Conservation (phyloP, 2,888 invertebrate genomes). For the Troides helena region DNA sequence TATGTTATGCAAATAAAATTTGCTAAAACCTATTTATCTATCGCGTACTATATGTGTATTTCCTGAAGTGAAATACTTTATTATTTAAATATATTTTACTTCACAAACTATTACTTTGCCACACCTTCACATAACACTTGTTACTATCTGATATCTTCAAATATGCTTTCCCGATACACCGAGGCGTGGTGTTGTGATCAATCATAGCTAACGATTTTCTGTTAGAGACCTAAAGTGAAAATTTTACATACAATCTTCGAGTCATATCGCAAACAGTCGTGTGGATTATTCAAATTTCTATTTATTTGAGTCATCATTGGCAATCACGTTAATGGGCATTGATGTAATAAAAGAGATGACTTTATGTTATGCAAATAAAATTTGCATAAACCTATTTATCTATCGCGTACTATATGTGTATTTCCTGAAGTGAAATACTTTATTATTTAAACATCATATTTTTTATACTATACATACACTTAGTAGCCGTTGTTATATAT, state of each 20-base stretch:
- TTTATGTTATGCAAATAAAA: neutral
- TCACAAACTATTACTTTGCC: neutral
- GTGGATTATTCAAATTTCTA: conserved; percentile 2
- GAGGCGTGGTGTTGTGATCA: conserved; percentile 10
- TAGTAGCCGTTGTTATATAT: too few species aligned
- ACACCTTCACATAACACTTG: neutral
- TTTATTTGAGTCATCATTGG: conserved; percentile 11
- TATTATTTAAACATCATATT: too few species aligned
- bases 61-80: too few species aligned
- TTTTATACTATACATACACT: too few species aligned
- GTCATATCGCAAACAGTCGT: neutral
- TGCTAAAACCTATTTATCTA: neutral
- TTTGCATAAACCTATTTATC: neutral
- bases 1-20: neutral
- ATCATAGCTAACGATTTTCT: conserved; percentile 17
- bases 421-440: too few species aligned
- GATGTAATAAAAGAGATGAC: neutral
- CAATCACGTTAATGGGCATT: conserved; percentile 5
- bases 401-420: too few species aligned
- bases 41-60: too few species aligned
- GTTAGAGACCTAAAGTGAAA: conserved; percentile 5
- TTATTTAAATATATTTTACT: too few species aligned
- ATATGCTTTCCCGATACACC: neutral
- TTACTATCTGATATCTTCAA: neutral
- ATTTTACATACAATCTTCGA: conserved; percentile 4